Evolutionary conservation across 1,140 invertebrate species (phyloP), one percentile per base, ranked within the genome.

Genomic region (Apis florea): DNA sequence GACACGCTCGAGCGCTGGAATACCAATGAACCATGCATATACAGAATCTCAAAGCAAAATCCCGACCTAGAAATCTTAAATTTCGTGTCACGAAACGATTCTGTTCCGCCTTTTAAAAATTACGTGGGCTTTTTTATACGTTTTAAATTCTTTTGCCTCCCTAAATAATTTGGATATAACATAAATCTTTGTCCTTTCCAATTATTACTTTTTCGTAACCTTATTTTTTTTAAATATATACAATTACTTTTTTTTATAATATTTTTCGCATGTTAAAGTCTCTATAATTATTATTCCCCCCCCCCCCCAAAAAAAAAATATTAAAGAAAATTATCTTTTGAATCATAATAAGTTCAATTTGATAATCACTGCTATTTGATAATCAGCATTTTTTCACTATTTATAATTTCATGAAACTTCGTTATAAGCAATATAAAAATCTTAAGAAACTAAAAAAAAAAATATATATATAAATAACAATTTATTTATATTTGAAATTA

Each of bases 1-100:
- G 72, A 75, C 72, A 75, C 72, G 72, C 15, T 75, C 19, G 19
- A 59, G 15, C 24, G n/a, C 19, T 8, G 24, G 72, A 75, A 75
- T 75, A 75, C 47, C 47, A 75, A 75, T 75, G 72, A 74, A 59
- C 58, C 72, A 71, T n/a, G 40, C 10, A 19, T 61, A 63, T 4
- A 74, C 59, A 49, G 24, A 53, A 26, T 51, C 47, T 51, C 59
- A 19, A 72, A 59, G 70, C 21, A 13, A 51, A 31, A 9, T 31
- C 24, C 11, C 72, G 72, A 75, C 58, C 58, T 75, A 75, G 72
- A 63, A 75, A 72, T 58, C 31, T 58, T 72, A 13, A 24, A 9
- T 26, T 9, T 15, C 24, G 17, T 71, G 9, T 71, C 51, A 56
- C 69, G 51, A 31, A 54, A 21, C 11, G 9, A 63, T 26, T 26